Percentiles rank a stretch among this genome's conserved stretches.
These are phyloP conservation scores for Camarhynchus parvulus DNA, from an alignment of 2,113 vertebrate genomes.

Conservation along the genomic window DNA sequence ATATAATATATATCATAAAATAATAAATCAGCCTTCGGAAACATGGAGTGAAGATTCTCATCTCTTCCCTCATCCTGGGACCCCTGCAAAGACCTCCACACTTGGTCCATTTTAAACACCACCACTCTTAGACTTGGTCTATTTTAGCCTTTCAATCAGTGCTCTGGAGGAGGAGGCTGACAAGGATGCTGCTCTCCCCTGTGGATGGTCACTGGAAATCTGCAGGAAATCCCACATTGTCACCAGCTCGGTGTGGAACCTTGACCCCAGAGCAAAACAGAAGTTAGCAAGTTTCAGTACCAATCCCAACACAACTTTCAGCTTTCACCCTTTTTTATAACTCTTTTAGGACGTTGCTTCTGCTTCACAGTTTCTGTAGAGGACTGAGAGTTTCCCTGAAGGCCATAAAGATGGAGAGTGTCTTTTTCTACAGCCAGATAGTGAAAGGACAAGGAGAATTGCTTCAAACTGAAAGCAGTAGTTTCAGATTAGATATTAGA, in stretches of 20 bases:
- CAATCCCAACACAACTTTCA: background rate
- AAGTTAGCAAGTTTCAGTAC: background rate
- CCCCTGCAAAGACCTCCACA: no score
- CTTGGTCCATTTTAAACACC: no score
- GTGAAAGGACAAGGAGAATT: background rate
- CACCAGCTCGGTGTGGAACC: background rate
- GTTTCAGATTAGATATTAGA: background rate
- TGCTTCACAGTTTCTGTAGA: background rate
- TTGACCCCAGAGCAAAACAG: background rate
- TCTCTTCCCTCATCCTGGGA: no score
- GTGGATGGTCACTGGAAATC: background rate
- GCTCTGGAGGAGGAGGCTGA: background rate
- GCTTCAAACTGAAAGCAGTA: background rate
- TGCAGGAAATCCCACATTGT: background rate
- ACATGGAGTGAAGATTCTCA: no score
- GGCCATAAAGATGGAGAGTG: rapidly evolving
- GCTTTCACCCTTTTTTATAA: background rate
- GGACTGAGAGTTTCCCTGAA: background rate
- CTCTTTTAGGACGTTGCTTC: background rate
- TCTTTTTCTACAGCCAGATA: background rate
- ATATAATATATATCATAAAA: no score
- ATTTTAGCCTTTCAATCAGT: rapidly evolving
- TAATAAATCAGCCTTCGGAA: no score
- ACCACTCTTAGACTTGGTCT: background rate
- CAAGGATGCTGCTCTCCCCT: background rate